Percentiles rank a stretch among this genome's conserved stretches.
Evolutionary conservation across 1,140 invertebrate genomes (phyloP).

Genomic region (Drosophila bipectinata): DNA sequence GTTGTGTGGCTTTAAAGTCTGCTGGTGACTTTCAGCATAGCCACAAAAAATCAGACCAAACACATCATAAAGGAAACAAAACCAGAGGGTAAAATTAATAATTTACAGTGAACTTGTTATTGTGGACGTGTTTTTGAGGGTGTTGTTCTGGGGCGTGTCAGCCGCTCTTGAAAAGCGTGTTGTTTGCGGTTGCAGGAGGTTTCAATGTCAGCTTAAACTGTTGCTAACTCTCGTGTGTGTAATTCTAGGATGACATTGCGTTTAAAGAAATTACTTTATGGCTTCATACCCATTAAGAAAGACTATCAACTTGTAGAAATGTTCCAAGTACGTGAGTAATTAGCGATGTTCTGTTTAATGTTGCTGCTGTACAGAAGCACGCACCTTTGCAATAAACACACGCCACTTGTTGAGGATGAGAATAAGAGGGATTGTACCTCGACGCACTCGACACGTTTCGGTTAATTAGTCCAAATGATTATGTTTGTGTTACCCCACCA

Average conservation of each 20-base stretch:
- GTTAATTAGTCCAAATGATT: slow-evolving; percentile 27
- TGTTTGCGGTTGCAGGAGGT: slow-evolving; percentile 2
- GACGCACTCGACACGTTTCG: slow-evolving; percentile 25
- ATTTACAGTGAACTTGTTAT: slow-evolving; percentile 31
- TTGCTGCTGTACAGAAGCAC: slow-evolving; percentile 48
- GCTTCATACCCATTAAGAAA: slow-evolving; percentile 76
- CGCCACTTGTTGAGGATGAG: slow-evolving; percentile 1
- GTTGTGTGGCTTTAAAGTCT: neutral
- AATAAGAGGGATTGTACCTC: slow-evolving; percentile 1
- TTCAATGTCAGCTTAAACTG: slow-evolving; percentile 18
- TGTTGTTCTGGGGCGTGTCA: neutral
- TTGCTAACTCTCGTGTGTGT: slow-evolving; percentile 65
- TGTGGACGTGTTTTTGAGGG: slow-evolving; percentile 9
- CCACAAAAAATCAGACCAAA: neutral
- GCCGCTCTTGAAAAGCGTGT: slow-evolving; percentile 1
- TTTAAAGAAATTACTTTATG: slow-evolving; percentile 81
- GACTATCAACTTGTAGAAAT: slow-evolving; percentile 78
- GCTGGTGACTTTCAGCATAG: neutral
- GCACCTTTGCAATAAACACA: slow-evolving; percentile 37
- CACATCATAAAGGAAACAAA: neutral
- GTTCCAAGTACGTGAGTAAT: slow-evolving; percentile 79
- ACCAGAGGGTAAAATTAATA: slow-evolving; percentile 35
- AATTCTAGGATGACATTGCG: slow-evolving; percentile 76
- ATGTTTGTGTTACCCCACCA: neutral
- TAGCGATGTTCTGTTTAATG: slow-evolving; percentile 33